Evolutionary conservation across 2,888 invertebrate species (phyloP).

Genomic region (Lissocephala sabroskyi): DNA sequence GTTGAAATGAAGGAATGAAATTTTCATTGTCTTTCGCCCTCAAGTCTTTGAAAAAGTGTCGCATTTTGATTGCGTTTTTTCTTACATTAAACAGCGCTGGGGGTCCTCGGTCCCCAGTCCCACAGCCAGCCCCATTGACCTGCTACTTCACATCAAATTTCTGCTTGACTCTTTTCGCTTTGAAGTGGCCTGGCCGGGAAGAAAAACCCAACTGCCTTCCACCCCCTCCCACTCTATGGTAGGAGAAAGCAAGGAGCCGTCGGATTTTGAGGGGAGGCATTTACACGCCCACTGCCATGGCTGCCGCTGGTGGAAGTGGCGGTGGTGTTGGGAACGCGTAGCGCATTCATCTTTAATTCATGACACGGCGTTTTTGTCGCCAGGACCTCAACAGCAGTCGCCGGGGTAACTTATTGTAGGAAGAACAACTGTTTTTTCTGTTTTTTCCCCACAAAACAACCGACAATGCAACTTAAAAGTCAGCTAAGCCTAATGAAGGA

Average conservation of each 20-base stretch:
- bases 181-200: conserved; percentile 26
- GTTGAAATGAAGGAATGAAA: conserved; percentile 57
- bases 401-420: too few relatives aligned
- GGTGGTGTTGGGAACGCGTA: conserved; percentile 21
- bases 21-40: conserved; percentile 51
- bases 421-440: too few relatives aligned
- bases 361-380: conserved; percentile 30
- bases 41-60: conserved; percentile 59
- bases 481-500: too few relatives aligned
- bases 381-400: too few relatives aligned
- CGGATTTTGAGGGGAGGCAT: not conserved
- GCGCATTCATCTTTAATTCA: conserved; percentile 60
- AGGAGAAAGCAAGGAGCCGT: not conserved
- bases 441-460: too few relatives aligned
- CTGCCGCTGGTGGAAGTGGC: conserved; percentile 5
- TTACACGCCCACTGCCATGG: conserved; percentile 28
- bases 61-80: conserved; percentile 58
- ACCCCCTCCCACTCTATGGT: not conserved
- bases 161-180: conserved; percentile 28
- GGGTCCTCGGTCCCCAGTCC: not conserved
- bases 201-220: not conserved
- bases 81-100: conserved; percentile 42
- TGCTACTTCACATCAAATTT: conserved; percentile 14
- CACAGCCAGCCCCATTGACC: conserved; percentile 1
- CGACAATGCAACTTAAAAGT: too few relatives aligned